Conservation (phyloP, 2,113 vertebrate species). For the Myxocyprinus asiaticus region DNA sequence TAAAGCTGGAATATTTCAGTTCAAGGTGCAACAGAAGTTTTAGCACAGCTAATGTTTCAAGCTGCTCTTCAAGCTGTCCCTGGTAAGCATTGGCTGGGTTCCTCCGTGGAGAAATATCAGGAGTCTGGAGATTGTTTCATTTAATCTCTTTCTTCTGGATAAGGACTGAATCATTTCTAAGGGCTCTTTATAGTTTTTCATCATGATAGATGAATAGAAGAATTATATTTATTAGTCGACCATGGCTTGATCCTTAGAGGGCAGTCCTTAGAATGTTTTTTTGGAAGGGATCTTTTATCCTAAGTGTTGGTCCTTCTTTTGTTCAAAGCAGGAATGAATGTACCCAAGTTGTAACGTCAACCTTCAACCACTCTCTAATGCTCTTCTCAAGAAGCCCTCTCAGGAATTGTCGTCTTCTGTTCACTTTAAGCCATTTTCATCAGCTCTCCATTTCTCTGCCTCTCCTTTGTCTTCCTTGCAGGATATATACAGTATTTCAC, state of each 20-base stretch:
- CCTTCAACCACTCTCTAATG: no score
- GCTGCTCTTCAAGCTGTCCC: no score
- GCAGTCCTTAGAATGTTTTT: neutral
- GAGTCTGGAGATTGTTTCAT: neutral
- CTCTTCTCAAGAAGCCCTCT: neutral
- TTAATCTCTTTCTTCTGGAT: neutral
- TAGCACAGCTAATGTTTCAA: no score
- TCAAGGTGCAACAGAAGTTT: no score
- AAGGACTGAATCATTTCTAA: neutral
- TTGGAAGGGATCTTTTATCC: slow-evolving; percentile 9
- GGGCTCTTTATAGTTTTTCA: slow-evolving; percentile 14
- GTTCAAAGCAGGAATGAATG: slow-evolving; percentile 2
- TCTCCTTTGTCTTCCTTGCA: neutral
- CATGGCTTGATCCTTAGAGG: neutral
- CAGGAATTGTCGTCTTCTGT: neutral
- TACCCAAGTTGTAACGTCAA: neutral
- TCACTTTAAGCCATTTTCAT: neutral
- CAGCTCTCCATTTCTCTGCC: neutral
- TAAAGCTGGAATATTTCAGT: no score
- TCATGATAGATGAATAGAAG: neutral
- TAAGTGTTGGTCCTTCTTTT: neutral
- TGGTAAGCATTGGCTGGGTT: no score
- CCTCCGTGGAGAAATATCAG: no score
- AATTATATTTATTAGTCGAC: neutral
- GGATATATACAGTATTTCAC: neutral